These are phyloP conservation scores for Lasius platythorax DNA, from an alignment of 2,888 invertebrate species.

Conservation along the genomic window DNA sequence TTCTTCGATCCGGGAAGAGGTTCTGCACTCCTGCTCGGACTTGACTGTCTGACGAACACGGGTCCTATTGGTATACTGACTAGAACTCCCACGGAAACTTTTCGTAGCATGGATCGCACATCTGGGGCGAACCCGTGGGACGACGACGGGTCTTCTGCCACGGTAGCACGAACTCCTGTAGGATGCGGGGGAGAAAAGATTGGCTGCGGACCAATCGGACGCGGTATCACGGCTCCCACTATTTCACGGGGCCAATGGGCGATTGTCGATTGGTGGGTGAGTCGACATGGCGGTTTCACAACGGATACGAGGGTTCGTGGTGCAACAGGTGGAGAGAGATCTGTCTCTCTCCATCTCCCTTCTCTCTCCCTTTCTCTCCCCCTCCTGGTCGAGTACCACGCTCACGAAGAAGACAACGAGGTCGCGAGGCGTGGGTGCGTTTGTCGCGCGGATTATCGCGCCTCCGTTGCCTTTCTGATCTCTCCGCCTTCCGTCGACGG, in stretches of 20 bases:
- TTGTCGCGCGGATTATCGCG: constrained; percentile 75
- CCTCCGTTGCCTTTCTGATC: constrained; percentile 67
- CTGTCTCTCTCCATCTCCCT: constrained; percentile 22
- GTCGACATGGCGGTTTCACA: constrained; percentile 82
- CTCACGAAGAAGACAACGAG: constrained; percentile 38
- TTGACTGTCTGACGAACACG: constrained; percentile 36
- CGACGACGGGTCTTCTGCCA: constrained; percentile 51
- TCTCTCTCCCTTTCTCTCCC: constrained; percentile 20
- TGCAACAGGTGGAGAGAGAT: constrained; percentile 83
- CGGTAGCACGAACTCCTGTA: constrained; percentile 68
- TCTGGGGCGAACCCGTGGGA: constrained; percentile 76
- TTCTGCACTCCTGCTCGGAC: neutral
- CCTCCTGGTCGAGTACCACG: constrained; percentile 3
- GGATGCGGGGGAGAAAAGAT: constrained; percentile 74
- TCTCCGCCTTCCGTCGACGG: constrained; percentile 59
- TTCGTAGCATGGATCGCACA: constrained; percentile 59
- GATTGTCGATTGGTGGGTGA: constrained; percentile 80
- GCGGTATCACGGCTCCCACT: constrained; percentile 79
- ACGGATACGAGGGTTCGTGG: constrained; percentile 69
- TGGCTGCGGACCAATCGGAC: constrained; percentile 78
- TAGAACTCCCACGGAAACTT: constrained; percentile 70
- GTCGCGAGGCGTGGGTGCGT: constrained; percentile 43
- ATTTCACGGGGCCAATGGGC: constrained; percentile 70
- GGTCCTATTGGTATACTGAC: constrained; percentile 57
- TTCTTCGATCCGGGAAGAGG: neutral